Evolutionary conservation across 2,113 vertebrate genomes (phyloP).

Genomic region (Nycticryphes semicollaris): DNA sequence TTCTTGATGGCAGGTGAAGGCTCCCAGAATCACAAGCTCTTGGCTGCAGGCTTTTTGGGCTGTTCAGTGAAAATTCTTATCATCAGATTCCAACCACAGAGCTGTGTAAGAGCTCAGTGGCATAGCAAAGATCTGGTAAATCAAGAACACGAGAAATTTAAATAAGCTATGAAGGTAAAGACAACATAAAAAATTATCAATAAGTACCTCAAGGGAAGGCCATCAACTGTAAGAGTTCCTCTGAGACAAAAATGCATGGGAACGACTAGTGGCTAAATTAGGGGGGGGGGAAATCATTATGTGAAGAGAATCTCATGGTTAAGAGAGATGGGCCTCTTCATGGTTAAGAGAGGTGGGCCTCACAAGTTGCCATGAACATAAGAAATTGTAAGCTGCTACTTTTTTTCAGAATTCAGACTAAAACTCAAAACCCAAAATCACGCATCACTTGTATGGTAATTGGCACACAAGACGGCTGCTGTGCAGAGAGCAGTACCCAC

Average conservation of each 20-base stretch:
- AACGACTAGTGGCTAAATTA: neutral
- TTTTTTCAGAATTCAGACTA: neutral
- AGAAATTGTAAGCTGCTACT: neutral
- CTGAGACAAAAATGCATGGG: neutral
- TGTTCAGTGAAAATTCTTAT: neutral
- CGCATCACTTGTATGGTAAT: too few relatives aligned
- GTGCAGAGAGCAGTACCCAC: neutral
- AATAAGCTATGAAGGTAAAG: neutral
- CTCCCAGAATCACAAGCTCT: neutral
- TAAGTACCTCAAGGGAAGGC: neutral
- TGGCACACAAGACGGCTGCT: neutral
- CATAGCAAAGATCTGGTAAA: neutral
- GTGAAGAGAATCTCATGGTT: neutral
- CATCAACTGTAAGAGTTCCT: neutral
- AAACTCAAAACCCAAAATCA: neutral
- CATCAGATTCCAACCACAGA: neutral
- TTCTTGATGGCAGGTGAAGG: neutral
- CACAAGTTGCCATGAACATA: neutral
- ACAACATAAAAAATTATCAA: neutral
- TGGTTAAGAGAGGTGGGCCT: neutral
- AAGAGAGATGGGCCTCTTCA: neutral
- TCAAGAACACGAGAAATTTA: neutral
- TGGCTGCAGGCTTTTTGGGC: neutral
- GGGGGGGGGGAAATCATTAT: rapidly evolving
- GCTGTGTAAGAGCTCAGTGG: neutral